A percentile compares a stretch with the other conserved stretches of the same genome.
Evolutionary conservation across 2,113 vertebrate genomes (phyloP).

Genomic region (Leucosticte australis): DNA sequence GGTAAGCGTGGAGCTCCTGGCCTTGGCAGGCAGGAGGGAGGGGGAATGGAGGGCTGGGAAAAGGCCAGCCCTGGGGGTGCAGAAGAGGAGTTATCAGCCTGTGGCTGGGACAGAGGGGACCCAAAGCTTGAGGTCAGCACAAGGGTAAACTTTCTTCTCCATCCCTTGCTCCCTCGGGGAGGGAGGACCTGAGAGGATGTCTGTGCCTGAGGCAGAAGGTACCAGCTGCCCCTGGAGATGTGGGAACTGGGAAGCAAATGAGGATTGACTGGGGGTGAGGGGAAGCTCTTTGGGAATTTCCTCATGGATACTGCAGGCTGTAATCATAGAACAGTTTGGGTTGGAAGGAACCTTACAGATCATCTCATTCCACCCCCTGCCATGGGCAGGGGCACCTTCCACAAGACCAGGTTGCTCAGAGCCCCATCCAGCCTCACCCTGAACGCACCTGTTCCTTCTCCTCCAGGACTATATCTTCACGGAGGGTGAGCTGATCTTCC

Average conservation of each 20-base stretch:
- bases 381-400: not conserved
- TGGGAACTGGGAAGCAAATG: not conserved
- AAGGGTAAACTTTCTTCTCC: not conserved
- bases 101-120: not conserved
- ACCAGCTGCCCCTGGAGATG: not conserved
- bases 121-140: not conserved
- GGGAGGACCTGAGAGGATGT: not conserved
- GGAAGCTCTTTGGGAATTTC: not conserved
- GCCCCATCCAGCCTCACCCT: not conserved
- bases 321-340: not conserved
- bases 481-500: conserved; percentile 87
- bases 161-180: not conserved
- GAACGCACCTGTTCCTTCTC: not conserved
- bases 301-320: not conserved
- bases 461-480: conserved; percentile 84
- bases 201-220: not conserved
- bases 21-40: not conserved
- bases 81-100: not conserved
- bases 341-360: not conserved
- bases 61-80: rapidly evolving
- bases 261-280: not conserved
- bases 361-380: not conserved
- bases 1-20: conserved; percentile 67
- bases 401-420: not conserved
- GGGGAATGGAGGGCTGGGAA: not conserved